Percentiles rank a stretch among this genome's conserved stretches.
Conservation (phyloP, 2,888 invertebrate species). For the Gryllus longicercus region DNA sequence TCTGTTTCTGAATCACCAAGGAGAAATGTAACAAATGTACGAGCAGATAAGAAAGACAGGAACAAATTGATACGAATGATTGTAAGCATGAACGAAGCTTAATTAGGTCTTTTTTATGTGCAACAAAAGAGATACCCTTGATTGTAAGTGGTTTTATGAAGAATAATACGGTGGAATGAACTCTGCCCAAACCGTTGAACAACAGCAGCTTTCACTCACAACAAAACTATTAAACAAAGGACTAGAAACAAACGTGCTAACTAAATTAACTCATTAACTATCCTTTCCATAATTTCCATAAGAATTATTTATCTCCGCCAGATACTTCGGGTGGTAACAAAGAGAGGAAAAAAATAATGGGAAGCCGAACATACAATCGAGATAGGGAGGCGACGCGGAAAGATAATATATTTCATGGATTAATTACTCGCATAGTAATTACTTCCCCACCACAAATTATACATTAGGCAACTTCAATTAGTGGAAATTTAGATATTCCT, state of each 20-base stretch:
- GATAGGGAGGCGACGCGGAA: background rate
- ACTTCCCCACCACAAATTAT: conserved; percentile 1
- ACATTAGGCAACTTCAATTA: background rate
- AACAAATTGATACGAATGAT: no score
- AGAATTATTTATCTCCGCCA: background rate
- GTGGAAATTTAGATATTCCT: background rate
- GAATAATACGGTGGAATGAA: no score
- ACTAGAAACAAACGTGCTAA: background rate
- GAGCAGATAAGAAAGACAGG: no score
- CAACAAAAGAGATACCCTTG: no score
- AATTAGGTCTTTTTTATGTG: no score
- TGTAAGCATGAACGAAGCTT: no score
- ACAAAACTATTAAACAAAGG: conserved; percentile 17
- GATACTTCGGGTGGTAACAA: background rate
- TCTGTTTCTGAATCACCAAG: no score
- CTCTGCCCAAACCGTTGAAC: no score
- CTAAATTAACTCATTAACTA: conserved; percentile 17
- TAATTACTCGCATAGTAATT: background rate
- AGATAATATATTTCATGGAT: background rate
- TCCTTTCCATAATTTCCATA: background rate
- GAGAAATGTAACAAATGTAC: no score
- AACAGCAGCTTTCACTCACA: background rate
- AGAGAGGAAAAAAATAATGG: background rate
- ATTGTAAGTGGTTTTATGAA: no score
- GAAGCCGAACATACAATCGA: background rate